A percentile compares a stretch with the other conserved stretches of the same genome.
phyloP scores from a whole-genome alignment of 1,140 invertebrate genomes.

The Megalopta genalis region DNA sequence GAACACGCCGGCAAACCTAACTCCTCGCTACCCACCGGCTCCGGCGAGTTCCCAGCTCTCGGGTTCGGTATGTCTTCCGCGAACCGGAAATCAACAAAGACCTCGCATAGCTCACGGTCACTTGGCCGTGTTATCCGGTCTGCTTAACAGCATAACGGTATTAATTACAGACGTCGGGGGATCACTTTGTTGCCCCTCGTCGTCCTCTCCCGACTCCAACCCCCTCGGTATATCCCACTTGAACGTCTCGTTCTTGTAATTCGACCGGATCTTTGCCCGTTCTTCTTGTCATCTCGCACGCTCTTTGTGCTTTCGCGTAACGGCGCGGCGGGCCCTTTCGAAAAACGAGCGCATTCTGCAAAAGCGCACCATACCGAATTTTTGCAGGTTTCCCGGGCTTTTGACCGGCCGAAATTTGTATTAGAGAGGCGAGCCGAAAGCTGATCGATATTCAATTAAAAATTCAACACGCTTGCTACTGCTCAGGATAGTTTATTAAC shows the following conservation, averaged over 20 bases:
- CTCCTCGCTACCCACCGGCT: background rate
- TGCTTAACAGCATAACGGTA: constrained; percentile 38
- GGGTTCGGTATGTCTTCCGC: constrained; percentile 50
- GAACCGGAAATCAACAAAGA: constrained; percentile 42
- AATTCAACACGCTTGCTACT: no score
- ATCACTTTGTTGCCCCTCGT: background rate
- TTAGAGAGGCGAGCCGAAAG: no score
- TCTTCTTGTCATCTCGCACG: background rate
- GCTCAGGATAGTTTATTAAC: no score
- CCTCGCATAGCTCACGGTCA: constrained; percentile 56
- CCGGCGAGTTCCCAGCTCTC: constrained; percentile 33
- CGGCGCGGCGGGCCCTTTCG: no score
- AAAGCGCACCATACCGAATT: no score
- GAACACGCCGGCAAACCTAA: constrained; percentile 33
- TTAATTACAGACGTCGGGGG: constrained; percentile 48
- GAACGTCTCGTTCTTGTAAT: background rate
- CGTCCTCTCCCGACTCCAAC: no score
- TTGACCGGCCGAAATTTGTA: no score
- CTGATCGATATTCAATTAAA: no score
- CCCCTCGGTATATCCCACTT: no score
- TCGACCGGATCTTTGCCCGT: background rate
- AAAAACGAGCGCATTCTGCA: no score
- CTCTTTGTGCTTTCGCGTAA: background rate
- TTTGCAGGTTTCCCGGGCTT: no score
- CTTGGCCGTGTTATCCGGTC: constrained; percentile 27